Base-by-base conservation (phyloP, 1,140 invertebrate species). In the Pseudomyrmex pallidus region DNA sequence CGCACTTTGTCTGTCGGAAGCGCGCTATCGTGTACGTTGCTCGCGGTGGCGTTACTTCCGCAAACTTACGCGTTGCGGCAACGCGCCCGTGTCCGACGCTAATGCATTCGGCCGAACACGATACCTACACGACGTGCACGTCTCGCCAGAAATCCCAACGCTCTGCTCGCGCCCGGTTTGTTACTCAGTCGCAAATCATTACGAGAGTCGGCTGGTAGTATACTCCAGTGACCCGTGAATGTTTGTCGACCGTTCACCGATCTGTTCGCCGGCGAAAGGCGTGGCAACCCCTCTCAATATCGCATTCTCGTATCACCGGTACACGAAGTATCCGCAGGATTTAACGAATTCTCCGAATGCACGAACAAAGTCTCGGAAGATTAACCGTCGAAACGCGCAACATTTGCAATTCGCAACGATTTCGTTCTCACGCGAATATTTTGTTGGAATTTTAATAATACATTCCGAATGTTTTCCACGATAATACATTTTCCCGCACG, bases 231-330 rank as follows among this genome's bases (percentile, higher is more conserved):
- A 92, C 91, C 92, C 87, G 90, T 90, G 92, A 92, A 92, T 89
- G 90, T 92, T 91, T 91, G 90, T 91, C 90, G 90, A 91, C 85
- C 91, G 89, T 91, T 92, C 91, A 91, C 91, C 90, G 84, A 50
- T 20, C 82, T 83, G 82, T 72, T 82, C 63, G 25, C 91, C 59
- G 90, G 92, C 84, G 91, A 93, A 94, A 94, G 93, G 93, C 92
- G 93, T 93, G 92, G 93, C 90, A 89, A 22, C 70, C 90, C 35
- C 85, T 84, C 87, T 68, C 86, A 67, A 74, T 85, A 61, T 89
- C 86, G 83, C 93, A 92, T 93, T 92, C 91, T 62, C 90, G 83
- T 83, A 74, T 85, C 63, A 77, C 72, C 70, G 35, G 35, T 35
- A 35, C 7, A 35, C 35, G 35, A 35, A 35, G 35, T 35, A 87